These are phyloP conservation scores for Cataglyphis hispanica DNA, from an alignment of 1,140 invertebrate genomes.

Conservation along the genomic window DNA sequence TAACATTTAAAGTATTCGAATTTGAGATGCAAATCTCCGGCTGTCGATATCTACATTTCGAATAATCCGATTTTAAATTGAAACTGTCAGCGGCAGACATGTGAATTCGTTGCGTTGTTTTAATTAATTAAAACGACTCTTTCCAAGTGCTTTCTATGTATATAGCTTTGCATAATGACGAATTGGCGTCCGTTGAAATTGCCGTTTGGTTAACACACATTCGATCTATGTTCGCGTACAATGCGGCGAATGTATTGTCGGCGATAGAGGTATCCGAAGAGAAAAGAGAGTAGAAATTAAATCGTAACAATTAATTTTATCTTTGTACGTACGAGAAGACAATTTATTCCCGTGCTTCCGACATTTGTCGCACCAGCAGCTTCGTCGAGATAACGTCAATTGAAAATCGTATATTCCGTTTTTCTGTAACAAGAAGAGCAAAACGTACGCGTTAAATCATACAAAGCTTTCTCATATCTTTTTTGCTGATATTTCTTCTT, in stretches of 20 bases:
- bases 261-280: not conserved
- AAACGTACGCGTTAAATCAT: conserved; percentile 59
- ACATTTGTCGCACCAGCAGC: conserved; percentile 11
- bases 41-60: conserved; percentile 61
- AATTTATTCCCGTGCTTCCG: conserved; percentile 29
- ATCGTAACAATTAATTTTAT: conserved; percentile 58
- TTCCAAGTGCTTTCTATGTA: conserved; percentile 46
- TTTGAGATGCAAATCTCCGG: conserved; percentile 62
- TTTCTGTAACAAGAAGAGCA: conserved; percentile 19
- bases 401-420: conserved; percentile 5
- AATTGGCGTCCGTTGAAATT: conserved; percentile 54
- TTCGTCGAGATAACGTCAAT: conserved; percentile 44
- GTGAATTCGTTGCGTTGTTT: conserved; percentile 60
- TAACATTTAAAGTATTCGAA: conserved; percentile 12
- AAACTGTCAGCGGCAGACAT: conserved; percentile 54
- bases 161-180: conserved; percentile 59
- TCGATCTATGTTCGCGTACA: conserved; percentile 24
- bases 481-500: conserved; percentile 52
- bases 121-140: conserved; percentile 64
- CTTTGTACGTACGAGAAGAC: conserved; percentile 20
- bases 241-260: conserved; percentile 31
- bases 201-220: conserved; percentile 56
- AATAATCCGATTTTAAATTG: conserved; percentile 64
- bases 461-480: conserved; percentile 36
- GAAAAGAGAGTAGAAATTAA: conserved; percentile 28